Percentiles rank a stretch among this genome's conserved stretches.
phyloP scores from a whole-genome alignment of 2,113 vertebrate species.

The Psammodynastes pulverulentus region DNA sequence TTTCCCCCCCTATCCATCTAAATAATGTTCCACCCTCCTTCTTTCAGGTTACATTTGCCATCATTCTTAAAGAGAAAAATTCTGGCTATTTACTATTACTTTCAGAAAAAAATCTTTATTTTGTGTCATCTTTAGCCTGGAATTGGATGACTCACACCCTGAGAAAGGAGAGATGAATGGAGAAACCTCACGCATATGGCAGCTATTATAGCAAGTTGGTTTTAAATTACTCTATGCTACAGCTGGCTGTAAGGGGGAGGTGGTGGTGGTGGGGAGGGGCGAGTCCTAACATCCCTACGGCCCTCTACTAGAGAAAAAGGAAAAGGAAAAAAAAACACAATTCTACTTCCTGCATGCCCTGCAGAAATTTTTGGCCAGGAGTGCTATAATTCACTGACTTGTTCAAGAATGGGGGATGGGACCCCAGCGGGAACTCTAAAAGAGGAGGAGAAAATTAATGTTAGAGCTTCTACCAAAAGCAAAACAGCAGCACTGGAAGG shows the following conservation, averaged over 20 bases:
- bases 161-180: background rate
- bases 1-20: no score
- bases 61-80: background rate
- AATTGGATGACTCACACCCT: constrained; percentile 2
- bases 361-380: background rate
- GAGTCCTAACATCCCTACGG: background rate
- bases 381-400: background rate
- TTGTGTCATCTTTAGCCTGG: background rate
- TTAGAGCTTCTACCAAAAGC: background rate
- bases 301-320: background rate
- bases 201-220: constrained; percentile 23
- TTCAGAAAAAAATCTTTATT: background rate
- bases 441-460: background rate
- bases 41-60: background rate
- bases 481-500: background rate
- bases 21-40: background rate
- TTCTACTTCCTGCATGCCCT: background rate
- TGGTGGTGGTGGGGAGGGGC: background rate
- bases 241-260: background rate
- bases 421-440: background rate
- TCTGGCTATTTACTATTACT: background rate
- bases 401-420: background rate
- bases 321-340: background rate
- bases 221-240: constrained; percentile 25
- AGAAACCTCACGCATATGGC: constrained; percentile 17